Percentiles rank a stretch among this genome's conserved stretches.
Evolutionary conservation across 2,888 invertebrate species (phyloP).

Genomic region (Epsilonema sp.): DNA sequence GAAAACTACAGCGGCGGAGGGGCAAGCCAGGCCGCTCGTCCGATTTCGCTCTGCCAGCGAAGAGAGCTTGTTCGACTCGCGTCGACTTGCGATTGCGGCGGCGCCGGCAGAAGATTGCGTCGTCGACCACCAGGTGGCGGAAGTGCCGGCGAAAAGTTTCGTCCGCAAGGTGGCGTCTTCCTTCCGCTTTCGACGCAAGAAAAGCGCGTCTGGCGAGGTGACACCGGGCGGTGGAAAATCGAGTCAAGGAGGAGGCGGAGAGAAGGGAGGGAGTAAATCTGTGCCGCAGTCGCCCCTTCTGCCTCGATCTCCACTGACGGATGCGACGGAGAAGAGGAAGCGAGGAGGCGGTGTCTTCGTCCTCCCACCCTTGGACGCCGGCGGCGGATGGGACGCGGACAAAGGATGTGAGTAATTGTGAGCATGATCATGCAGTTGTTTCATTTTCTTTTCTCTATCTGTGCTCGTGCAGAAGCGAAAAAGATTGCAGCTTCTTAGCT

Average conservation of each 20-base stretch:
- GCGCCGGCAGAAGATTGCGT: background rate
- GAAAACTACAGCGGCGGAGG: no score
- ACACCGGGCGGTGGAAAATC: background rate
- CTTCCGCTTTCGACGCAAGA: background rate
- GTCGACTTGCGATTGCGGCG: background rate
- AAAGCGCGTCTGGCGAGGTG: background rate
- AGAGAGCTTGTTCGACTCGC: conserved; percentile 1
- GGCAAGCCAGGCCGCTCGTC: background rate
- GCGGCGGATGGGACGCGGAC: background rate
- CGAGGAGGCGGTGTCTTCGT: conserved; percentile 2
- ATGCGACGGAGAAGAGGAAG: background rate
- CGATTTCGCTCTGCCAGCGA: conserved; percentile 2
- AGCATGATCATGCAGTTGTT: no score
- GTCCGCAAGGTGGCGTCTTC: conserved; percentile 4
- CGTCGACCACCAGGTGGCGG: no score
- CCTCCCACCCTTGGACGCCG: conserved; percentile 2
- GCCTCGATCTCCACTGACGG: background rate
- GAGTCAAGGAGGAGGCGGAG: background rate
- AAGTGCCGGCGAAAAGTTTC: background rate
- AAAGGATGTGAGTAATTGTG: conserved; percentile 1
- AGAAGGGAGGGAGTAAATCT: no score
- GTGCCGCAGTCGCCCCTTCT: background rate
- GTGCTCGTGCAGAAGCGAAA: no score
- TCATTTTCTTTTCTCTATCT: no score
- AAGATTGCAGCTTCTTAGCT: no score